Evolutionary conservation across 2,888 invertebrate species (phyloP), one percentile per base, ranked within the genome.

Genomic region (Luffia ferchaultella): DNA sequence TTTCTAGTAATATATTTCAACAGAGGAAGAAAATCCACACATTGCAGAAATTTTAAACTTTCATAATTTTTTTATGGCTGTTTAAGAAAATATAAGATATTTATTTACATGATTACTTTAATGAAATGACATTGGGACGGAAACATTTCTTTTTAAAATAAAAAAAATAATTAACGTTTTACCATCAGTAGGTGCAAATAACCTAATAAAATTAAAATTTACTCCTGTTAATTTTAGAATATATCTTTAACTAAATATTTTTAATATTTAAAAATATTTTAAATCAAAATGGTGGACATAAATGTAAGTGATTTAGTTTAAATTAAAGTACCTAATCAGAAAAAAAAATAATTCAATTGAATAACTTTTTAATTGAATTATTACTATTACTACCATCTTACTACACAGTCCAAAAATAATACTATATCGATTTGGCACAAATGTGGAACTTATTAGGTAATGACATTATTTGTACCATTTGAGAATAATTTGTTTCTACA

Each of bases 91-190:
- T 12, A 30, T 30, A 20, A 65, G 58, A 62, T 61, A 58, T 63
- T 65, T 64, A 70, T 67, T 70, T 67, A 74, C 72, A 48, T 30
- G 3, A 30, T 30, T 30, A 65, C 5, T 67, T 66, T 61, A 64
- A 67, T 70, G 74, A 82, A 79, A 77, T 79, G 82, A 82, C 79
- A 62, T 77, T 67, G 76, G 82, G 82, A 82, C 82, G 82, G 82
- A 82, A 74, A 77, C 73, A 76, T 77, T 78, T 72, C 66, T 68
- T 68, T 20, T 19, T 46, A 46, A 49, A 42, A 19, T 18, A 49
- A 49, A 16, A 5, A 16, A 48, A 16, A 2, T n/a, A n/a, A n/a
- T n/a, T n/a, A n/a, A n/a, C n/a, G n/a, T n/a, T n/a, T n/a, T n/a
- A n/a, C n/a, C n/a, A n/a, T n/a, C n/a, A n/a, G n/a, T n/a, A n/a